Base-by-base conservation (phyloP, 2,888 invertebrate species). In the Erebia ligea region DNA sequence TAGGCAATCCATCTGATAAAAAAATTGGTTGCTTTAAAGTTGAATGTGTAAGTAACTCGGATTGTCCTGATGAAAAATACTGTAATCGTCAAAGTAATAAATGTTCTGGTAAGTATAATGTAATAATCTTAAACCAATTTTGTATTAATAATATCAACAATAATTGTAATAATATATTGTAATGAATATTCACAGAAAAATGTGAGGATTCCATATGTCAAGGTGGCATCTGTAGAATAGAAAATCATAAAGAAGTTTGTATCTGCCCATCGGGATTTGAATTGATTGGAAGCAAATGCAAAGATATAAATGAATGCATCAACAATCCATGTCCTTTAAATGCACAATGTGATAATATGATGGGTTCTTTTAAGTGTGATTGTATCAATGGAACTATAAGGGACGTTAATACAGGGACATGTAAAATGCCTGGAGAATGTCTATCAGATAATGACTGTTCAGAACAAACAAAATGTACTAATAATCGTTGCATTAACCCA, bases 11-110 rank as follows among this genome's bases (percentile, higher is more conserved):
- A 5, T 94, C 94, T 69, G 97, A 97, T 81, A 91, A 93, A 68
- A 94, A 94, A 66, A 94, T 97, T 67, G 98, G 98, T 50, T 98
- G 98, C 82, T 98, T 97, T 85, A 97, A 96, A 88, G 98, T 98
- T 2, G 98, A 98, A 89, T 98, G 98, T 86, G 91, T 97, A 1
- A 95, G 95, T 58, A 95, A 97, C 82, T 94, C 94, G 54, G 97
- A 98, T 78, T 98, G 98, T 81, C 89, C 96, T 3, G 86, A 82
- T 48, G 96, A 97, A 74, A 97, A 96, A 86, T 95, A 95, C 77
- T 98, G 98, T 81, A 96, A 97, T 81, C 86, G 89, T 4, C 95
- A 95, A 78, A 95, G 93, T 65, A 97, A 97, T 84, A 97, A 97
- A 88, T 98, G 97, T 83, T 94, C 95, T 78, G 97, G 96, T 96